Evolutionary conservation across 53 echinoderm and acorn worm genomes (phyloP).

Genomic region (Crossaster papposus): DNA sequence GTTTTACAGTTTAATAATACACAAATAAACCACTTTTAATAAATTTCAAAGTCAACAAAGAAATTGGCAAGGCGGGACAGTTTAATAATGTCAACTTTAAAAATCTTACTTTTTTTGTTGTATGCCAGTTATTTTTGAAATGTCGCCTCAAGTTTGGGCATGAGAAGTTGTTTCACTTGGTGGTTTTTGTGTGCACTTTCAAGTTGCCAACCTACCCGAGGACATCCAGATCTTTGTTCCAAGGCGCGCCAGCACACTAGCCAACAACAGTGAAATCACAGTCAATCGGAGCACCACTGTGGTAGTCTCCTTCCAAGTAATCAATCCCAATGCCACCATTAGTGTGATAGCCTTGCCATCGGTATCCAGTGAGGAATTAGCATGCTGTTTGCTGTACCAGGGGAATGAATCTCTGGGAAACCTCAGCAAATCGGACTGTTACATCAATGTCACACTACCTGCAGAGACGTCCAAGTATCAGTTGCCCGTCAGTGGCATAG

Average conservation of each 20-base stretch:
- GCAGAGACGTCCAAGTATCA: constrained; percentile 1
- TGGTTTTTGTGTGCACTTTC: not conserved
- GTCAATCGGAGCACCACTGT: not conserved
- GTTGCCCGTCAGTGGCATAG: not conserved
- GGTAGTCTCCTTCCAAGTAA: constrained; percentile 32
- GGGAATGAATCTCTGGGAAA: constrained; percentile 31
- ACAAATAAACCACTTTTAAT: too few species aligned
- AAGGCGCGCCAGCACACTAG: constrained; percentile 15
- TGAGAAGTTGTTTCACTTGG: not conserved
- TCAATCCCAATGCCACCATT: constrained; percentile 21
- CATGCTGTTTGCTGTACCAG: constrained; percentile 46
- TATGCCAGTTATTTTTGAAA: too few species aligned
- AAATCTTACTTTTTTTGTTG: too few species aligned
- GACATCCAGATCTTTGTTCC: constrained; percentile 63
- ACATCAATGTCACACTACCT: constrained; percentile 45
- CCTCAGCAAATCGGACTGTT: constrained; percentile 28
- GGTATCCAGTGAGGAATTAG: not conserved
- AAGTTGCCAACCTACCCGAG: constrained; percentile 49
- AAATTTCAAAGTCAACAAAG: too few species aligned
- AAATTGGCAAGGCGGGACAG: too few species aligned
- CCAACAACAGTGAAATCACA: constrained; percentile 33
- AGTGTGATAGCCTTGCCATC: constrained; percentile 36
- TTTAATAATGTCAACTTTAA: too few species aligned
- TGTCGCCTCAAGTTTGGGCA: not conserved
- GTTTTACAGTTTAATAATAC: too few species aligned